Evolutionary conservation across 1,140 invertebrate species (phyloP).

Genomic region (Oncopodura yosiiana): DNA sequence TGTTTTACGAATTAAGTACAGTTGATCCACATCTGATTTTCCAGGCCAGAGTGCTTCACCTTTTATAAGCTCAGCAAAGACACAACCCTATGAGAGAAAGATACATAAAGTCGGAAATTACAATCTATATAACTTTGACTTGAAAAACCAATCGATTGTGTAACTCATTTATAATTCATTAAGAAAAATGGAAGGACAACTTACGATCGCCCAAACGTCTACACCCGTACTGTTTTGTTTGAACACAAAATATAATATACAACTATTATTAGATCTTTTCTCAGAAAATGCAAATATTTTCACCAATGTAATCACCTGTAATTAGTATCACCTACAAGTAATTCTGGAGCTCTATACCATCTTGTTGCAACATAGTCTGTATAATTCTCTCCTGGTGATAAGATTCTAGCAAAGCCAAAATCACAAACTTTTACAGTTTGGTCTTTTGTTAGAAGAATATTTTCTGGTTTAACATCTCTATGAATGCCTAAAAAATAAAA

Average conservation of each 20-base stretch:
- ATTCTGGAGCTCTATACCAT: constrained; percentile 81
- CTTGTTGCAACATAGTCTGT: constrained; percentile 98
- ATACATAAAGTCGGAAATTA: neutral
- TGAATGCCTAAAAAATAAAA: no score
- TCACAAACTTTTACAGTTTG: constrained; percentile 96
- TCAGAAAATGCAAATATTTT: no score
- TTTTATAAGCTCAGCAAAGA: constrained; percentile 87
- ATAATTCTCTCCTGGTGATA: constrained; percentile 96
- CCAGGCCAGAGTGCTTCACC: constrained; percentile 97
- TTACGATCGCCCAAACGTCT: constrained; percentile 89
- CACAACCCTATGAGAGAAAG: constrained; percentile 56
- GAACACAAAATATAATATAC: no score
- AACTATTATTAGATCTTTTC: no score
- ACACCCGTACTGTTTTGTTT: constrained; percentile 95
- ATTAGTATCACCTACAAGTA: constrained; percentile 94
- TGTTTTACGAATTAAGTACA: constrained; percentile 53
- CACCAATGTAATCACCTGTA: no score
- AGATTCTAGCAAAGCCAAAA: constrained; percentile 94
- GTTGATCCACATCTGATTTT: constrained; percentile 95
- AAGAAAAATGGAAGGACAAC: neutral
- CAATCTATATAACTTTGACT: neutral
- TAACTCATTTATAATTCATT: neutral
- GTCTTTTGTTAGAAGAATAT: constrained; percentile 87
- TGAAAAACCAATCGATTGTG: neutral
- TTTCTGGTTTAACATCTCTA: constrained; percentile 96